Base-by-base conservation (phyloP, 2,113 vertebrate species). In the Corythoichthys intestinalis region DNA sequence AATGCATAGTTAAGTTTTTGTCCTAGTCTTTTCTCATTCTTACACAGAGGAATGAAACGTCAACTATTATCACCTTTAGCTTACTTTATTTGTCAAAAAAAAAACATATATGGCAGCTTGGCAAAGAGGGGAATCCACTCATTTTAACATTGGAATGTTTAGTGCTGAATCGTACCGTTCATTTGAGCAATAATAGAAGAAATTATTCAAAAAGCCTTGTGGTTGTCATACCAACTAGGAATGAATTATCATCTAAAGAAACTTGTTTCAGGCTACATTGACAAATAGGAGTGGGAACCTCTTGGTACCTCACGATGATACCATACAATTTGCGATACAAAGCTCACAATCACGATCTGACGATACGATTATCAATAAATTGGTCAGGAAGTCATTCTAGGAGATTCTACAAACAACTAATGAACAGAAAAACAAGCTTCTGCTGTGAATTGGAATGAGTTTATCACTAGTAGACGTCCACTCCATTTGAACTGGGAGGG, bases 161-260 rank as follows among this genome's bases (percentile, higher is more conserved):
- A 76, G 37, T 48, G 34, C 12, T 15, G 56, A 58, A 58, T 3
- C 5, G 66, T 56, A 34, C 3, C 48, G 14, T 66, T 72, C 52
- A 48, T 38, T 49, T n/a, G 28, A 49, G 67, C 48, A 70, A 50
- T 1, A 65, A 69, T 48, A 17, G 20, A 69, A 57, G 71, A 35
- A 14, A 61, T 37, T 69, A 65, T 47, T 69, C 60, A 41, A 7
- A 20, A 15, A 48, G 49, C 2, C 59, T 53, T 10, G 41, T 41
- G 47, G 69, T 61, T 68, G 73, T 61, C 52, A 68, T 74, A 64
- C 38, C 58, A 11, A 66, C 46, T 54, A 37, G 47, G 20, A 75
- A 80, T 77, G 65, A 77, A 75, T 76, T 14, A 12, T 28, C 35
- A 8, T 67, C 7, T 66, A 17, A 65, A 63, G 60, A 68, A 74